Percentiles rank a stretch among this genome's conserved stretches.
These are phyloP conservation scores for Ctenopoma kingsleyae DNA, from an alignment of 2,797 vertebrate genomes.

Conservation along the genomic window DNA sequence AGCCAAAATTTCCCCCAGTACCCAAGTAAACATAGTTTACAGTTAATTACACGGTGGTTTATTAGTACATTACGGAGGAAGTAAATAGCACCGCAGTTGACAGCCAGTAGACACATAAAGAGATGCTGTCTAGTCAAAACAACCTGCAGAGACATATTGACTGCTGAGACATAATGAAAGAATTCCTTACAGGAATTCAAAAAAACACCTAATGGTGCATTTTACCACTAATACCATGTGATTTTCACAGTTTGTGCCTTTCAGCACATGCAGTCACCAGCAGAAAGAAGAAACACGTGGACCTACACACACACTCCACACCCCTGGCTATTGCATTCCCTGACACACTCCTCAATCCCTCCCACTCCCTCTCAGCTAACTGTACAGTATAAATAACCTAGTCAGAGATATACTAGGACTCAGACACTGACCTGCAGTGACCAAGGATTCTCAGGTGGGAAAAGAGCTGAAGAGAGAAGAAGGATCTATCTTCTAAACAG, in stretches of 20 bases:
- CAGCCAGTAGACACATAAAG: constrained; percentile 58
- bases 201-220: constrained; percentile 37
- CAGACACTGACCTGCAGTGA: constrained; percentile 58
- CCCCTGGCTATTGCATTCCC: constrained; percentile 51
- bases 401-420: constrained; percentile 45
- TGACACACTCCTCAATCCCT: constrained; percentile 55
- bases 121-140: constrained; percentile 68
- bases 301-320: constrained; percentile 40
- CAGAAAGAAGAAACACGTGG: constrained; percentile 50
- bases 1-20: constrained; percentile 2
- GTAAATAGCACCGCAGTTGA: constrained; percentile 49
- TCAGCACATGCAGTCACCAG: constrained; percentile 12
- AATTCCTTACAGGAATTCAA: constrained; percentile 37
- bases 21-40: constrained; percentile 34
- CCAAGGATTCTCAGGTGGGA: constrained; percentile 21
- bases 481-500: neutral
- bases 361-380: constrained; percentile 59
- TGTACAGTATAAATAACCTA: constrained; percentile 73
- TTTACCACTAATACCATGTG: constrained; percentile 47
- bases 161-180: constrained; percentile 42
- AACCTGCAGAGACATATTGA: constrained; percentile 54
- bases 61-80: constrained; percentile 53
- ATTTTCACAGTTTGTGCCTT: constrained; percentile 44
- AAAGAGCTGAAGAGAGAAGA: constrained; percentile 9
- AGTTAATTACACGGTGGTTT: constrained; percentile 44